phyloP scores from a whole-genome alignment of 1,140 invertebrate genomes.

The Zelostemma sp. region DNA sequence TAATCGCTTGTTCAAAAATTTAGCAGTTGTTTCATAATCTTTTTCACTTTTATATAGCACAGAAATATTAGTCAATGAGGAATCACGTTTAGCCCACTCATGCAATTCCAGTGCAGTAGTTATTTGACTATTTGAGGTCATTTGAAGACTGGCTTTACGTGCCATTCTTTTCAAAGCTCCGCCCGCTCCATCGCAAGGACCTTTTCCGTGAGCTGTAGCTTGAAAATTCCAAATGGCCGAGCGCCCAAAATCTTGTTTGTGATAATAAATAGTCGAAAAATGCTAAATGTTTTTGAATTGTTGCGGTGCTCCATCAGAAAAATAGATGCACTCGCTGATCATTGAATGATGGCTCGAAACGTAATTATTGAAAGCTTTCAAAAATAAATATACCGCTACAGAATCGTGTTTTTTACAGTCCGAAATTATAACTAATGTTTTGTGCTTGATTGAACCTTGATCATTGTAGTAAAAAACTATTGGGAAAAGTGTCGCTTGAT shows the following conservation, averaged over 20 bases:
- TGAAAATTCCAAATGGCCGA: slow-evolving; percentile 20
- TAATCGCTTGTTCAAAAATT: slow-evolving; percentile 3
- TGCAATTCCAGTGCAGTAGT: slow-evolving; percentile 10
- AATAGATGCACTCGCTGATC: slow-evolving; percentile 14
- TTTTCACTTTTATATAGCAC: slow-evolving; percentile 6
- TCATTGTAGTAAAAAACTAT: slow-evolving; percentile 2
- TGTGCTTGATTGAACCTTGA: not conserved
- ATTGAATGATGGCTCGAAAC: not conserved
- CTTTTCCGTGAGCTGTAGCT: slow-evolving; percentile 26
- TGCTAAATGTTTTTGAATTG: slow-evolving; percentile 53
- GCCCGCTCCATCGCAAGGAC: slow-evolving; percentile 24
- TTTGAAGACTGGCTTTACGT: slow-evolving; percentile 22
- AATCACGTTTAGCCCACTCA: slow-evolving; percentile 8
- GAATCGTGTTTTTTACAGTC: no score
- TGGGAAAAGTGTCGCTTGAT: not conserved
- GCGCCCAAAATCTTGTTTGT: slow-evolving; percentile 23
- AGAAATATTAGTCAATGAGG: slow-evolving; percentile 9
- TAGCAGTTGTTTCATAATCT: slow-evolving; percentile 1
- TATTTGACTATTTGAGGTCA: slow-evolving; percentile 18
- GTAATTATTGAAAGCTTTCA: not conserved
- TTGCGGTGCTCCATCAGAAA: slow-evolving; percentile 34
- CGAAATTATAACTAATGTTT: not conserved
- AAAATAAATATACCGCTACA: not conserved
- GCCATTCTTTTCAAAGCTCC: slow-evolving; percentile 27
- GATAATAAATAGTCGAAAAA: slow-evolving; percentile 24